A percentile compares a stretch with the other conserved stretches of the same genome.
phyloP scores from a whole-genome alignment of 2,797 vertebrate species.

The Acanthopagrus latus region DNA sequence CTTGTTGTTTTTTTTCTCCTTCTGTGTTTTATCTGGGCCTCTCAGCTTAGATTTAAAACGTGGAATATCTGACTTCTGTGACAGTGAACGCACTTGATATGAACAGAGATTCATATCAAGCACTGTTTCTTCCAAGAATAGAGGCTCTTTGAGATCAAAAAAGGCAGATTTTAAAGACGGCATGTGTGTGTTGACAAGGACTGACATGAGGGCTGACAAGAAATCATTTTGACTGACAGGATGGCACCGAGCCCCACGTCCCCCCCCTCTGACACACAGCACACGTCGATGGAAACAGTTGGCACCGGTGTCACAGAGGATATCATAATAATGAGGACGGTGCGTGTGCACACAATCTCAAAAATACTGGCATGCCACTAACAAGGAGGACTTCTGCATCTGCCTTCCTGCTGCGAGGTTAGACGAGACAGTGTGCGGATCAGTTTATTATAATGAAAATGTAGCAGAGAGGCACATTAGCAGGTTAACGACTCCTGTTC shows the following conservation, averaged over 20 bases:
- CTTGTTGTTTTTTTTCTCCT: neutral
- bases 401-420: conserved; percentile 8
- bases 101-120: neutral
- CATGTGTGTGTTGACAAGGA: conserved; percentile 12
- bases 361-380: conserved; percentile 14
- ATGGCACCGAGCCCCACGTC: neutral
- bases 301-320: conserved; percentile 34
- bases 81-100: neutral
- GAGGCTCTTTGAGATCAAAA: neutral
- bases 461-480: conserved; percentile 37
- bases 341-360: conserved; percentile 10
- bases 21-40: neutral
- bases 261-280: conserved; percentile 1
- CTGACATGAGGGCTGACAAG: conserved; percentile 20
- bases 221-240: conserved; percentile 47
- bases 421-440: neutral
- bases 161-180: neutral
- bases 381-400: neutral
- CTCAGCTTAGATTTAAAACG: neutral
- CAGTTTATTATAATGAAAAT: conserved; percentile 38
- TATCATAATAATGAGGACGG: conserved; percentile 51
- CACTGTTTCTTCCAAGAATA: neutral
- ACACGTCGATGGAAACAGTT: conserved; percentile 20
- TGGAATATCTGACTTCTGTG: conserved; percentile 1
- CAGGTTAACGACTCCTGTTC: conserved; percentile 31